Evolutionary conservation across 2,113 vertebrate species (phyloP), one percentile per base, ranked within the genome.

Genomic region (Hymenochirus boettgeri): DNA sequence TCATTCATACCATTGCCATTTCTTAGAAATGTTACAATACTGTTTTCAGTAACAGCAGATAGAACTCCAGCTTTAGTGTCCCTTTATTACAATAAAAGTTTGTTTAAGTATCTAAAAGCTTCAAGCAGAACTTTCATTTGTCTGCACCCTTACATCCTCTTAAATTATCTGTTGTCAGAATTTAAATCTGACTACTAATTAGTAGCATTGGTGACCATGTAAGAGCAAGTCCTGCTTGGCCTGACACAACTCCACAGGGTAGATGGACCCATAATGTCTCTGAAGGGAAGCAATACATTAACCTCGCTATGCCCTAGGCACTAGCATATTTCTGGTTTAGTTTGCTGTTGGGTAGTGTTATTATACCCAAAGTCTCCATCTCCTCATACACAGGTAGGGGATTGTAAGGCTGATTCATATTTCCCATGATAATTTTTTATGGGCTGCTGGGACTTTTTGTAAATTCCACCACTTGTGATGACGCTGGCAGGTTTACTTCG

Each of bases 351-450:
- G 63, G 24, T 54, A 45, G 56, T 57, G 29, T 35, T 10, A n/a
- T n/a, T 25, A 42, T 27, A 29, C 19, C 1, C 11, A 35, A 26
- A 57, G 7, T 6, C 2, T 19, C 0, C 4, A 23, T 18, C 42
- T 1, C 42, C 21, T 96, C 86, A 98, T 72, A 99, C 92, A 29
- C 93, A 96, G 5, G 94, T 91, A 10, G 96, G 93, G 1, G 93
- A 86, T 1, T 89, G 85, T 50, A 86, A 77, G 0, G 92, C 82
- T 0, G 91, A 82, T 63, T 97, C 94, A 0, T 91, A 94, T 73
- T 97, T 97, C 5, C 87, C 84, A 15, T 80, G 88, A 72, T 88
- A 89, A 33, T 83, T 76, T 80, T 97, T 99, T 27, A 84, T 88
- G 19, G 92, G 86, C 1, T 90, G 91, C 48, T 91, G 94, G 74